Percentiles rank a stretch among this genome's conserved stretches.
These are phyloP conservation scores for Bathynomus jamesi DNA, from an alignment of 1,140 invertebrate genomes.

Conservation along the genomic window DNA sequence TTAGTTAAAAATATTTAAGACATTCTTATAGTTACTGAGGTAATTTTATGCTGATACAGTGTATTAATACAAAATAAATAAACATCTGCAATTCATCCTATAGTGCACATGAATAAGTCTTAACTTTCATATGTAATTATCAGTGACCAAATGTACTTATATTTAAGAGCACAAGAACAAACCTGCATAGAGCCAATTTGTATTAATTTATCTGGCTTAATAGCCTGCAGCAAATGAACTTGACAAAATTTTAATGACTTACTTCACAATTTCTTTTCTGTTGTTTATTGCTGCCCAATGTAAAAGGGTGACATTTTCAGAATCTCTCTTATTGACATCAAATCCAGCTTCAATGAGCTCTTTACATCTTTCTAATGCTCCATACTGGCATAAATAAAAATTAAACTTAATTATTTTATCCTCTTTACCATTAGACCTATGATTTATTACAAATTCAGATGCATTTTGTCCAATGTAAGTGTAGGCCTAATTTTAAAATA, in stretches of 20 bases:
- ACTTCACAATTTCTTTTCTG: conserved; percentile 77
- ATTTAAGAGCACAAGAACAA: too few relatives aligned
- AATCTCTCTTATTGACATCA: conserved; percentile 81
- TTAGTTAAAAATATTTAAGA: too few relatives aligned
- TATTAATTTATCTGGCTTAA: too few relatives aligned
- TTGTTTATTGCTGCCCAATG: conserved; percentile 99
- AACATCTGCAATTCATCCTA: too few relatives aligned
- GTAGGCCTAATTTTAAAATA: not conserved
- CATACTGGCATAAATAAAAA: conserved; percentile 56
- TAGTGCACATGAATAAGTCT: too few relatives aligned
- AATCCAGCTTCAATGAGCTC: conserved; percentile 80
- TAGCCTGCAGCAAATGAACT: conserved; percentile 45
- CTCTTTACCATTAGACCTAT: not conserved
- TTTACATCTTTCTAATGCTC: conserved; percentile 69
- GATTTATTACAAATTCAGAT: not conserved
- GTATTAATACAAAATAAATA: too few relatives aligned
- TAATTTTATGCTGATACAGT: too few relatives aligned
- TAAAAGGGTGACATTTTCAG: conserved; percentile 87
- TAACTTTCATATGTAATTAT: too few relatives aligned
- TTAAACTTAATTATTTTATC: not conserved
- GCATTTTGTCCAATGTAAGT: conserved; percentile 7
- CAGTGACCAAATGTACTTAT: too few relatives aligned
- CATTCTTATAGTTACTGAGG: too few relatives aligned
- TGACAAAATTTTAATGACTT: conserved; percentile 63
- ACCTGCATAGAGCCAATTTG: too few relatives aligned